phyloP scores from a whole-genome alignment of 1,140 invertebrate genomes.

The Latrodectus geometricus region DNA sequence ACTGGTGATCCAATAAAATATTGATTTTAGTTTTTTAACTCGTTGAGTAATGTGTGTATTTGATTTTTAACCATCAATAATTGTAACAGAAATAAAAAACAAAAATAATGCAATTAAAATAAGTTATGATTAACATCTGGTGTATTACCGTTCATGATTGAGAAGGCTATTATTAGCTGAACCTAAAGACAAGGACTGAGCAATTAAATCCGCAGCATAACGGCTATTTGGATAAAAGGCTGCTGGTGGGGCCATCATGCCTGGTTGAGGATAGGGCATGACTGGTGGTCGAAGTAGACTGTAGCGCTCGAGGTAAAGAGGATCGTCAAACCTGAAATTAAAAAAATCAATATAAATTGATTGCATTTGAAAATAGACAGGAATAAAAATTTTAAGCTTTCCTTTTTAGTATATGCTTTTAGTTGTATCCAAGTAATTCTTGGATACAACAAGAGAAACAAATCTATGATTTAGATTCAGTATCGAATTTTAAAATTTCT shows the following conservation, averaged over 20 bases:
- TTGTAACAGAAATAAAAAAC: too few species aligned
- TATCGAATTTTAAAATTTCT: too few species aligned
- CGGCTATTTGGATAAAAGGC: slow-evolving; percentile 50
- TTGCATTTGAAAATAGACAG: background rate
- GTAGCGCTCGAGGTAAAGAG: slow-evolving; percentile 81
- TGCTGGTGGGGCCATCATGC: slow-evolving; percentile 62
- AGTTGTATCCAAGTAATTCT: too few species aligned
- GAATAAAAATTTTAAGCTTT: too few species aligned
- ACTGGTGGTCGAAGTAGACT: slow-evolving; percentile 77
- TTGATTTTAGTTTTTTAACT: too few species aligned
- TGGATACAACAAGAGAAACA: too few species aligned
- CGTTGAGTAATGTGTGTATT: too few species aligned
- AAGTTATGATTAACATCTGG: background rate
- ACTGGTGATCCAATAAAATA: too few species aligned
- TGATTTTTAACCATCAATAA: too few species aligned
- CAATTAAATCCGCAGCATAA: slow-evolving; percentile 25
- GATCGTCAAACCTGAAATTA: slow-evolving; percentile 77
- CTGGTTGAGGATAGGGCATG: slow-evolving; percentile 67
- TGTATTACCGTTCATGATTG: slow-evolving; percentile 50
- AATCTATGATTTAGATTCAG: too few species aligned
- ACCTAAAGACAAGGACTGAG: slow-evolving; percentile 41
- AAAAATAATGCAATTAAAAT: too few species aligned
- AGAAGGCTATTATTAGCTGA: slow-evolving; percentile 33
- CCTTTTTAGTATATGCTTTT: too few species aligned
- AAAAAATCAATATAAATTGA: background rate